phyloP scores from a whole-genome alignment of 2,113 vertebrate species.

The Calidris pygmaea region DNA sequence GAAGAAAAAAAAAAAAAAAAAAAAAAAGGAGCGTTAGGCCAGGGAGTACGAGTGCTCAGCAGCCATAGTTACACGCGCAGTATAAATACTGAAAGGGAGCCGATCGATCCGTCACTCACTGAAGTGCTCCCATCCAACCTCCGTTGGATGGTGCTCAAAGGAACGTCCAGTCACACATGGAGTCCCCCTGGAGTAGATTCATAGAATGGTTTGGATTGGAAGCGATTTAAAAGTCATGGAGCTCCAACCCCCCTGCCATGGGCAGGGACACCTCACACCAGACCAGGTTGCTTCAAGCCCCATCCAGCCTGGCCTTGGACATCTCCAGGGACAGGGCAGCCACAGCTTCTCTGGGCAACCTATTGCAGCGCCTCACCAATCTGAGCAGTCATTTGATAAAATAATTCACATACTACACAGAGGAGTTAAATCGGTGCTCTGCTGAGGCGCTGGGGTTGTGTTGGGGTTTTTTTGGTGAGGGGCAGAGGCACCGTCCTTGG shows the following conservation, averaged over 20 bases:
- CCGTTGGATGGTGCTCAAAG: not conserved
- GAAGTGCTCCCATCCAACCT: not conserved
- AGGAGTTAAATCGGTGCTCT: not conserved
- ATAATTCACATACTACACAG: not conserved
- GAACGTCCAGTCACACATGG: fast-evolving
- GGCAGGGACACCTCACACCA: not conserved
- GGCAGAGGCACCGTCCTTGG: fast-evolving
- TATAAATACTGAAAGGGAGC: not conserved
- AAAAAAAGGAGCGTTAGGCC: not conserved
- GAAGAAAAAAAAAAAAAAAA: not conserved
- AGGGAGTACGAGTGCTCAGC: not conserved
- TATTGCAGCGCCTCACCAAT: not conserved
- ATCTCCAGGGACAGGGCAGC: not conserved
- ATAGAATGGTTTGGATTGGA: not conserved
- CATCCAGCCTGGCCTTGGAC: not conserved
- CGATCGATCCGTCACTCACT: fast-evolving
- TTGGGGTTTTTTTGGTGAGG: not conserved
- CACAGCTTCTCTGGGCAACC: not conserved
- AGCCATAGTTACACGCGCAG: not conserved
- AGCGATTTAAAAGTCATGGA: not conserved
- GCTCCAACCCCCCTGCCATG: not conserved
- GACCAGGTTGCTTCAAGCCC: not conserved
- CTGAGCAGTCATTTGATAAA: not conserved
- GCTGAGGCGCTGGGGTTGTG: too few species aligned
- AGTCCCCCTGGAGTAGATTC: not conserved